Conservation (phyloP, 2,797 vertebrate genomes). For the Chiroxiphia lanceolata region DNA sequence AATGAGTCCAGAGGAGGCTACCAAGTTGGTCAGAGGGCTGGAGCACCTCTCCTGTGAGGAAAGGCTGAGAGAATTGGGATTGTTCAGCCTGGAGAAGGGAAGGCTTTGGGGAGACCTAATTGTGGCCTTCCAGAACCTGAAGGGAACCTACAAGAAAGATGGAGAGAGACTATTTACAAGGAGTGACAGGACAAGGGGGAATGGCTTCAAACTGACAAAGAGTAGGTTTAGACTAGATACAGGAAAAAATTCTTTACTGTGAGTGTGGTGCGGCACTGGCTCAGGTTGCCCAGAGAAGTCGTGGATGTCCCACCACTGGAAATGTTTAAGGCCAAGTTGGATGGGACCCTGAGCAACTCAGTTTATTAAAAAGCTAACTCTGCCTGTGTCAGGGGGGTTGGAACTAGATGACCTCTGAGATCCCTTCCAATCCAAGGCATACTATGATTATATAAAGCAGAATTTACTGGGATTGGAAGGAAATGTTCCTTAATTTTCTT, state of each 20-base stretch:
- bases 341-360: fast-evolving
- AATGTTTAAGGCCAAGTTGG: background rate
- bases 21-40: background rate
- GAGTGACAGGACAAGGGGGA: background rate
- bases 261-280: background rate
- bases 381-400: background rate
- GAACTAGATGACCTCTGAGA: background rate
- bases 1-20: background rate
- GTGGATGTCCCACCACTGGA: background rate
- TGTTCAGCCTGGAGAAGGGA: background rate
- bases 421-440: background rate
- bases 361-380: background rate
- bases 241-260: background rate
- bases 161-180: background rate
- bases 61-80: background rate
- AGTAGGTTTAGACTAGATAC: background rate
- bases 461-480: background rate
- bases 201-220: background rate
- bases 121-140: background rate
- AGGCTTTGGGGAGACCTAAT: background rate
- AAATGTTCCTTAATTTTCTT: background rate
- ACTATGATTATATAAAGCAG: background rate
- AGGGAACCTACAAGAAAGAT: background rate
- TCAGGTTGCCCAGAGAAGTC: background rate
- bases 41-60: background rate